phyloP scores from a whole-genome alignment of 2,888 invertebrate species.

The Saturnia japonica region DNA sequence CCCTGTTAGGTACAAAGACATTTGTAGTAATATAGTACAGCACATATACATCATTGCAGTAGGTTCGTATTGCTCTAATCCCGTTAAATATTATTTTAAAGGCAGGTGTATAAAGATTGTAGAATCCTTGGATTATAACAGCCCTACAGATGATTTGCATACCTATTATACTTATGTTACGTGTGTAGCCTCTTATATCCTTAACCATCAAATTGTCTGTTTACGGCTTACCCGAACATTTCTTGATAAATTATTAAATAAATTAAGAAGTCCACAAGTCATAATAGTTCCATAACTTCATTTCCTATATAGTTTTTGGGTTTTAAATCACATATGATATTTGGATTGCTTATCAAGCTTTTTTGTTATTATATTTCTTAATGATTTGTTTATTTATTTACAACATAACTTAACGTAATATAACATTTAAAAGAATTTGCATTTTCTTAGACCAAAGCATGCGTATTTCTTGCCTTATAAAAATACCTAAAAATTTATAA shows the following conservation, averaged over 20 bases:
- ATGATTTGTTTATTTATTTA: too few relatives aligned
- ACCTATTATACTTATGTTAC: not conserved
- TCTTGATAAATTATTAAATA: conserved; percentile 3
- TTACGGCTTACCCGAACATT: conserved; percentile 2
- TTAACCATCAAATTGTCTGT: conserved; percentile 12
- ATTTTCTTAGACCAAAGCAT: too few relatives aligned
- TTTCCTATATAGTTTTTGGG: not conserved
- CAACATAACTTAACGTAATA: too few relatives aligned
- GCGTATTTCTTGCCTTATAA: too few relatives aligned
- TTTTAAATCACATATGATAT: not conserved
- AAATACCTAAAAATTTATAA: too few relatives aligned
- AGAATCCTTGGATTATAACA: not conserved
- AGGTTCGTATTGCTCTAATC: too few relatives aligned
- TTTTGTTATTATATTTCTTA: too few relatives aligned
- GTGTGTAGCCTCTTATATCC: not conserved
- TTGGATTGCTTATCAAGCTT: too few relatives aligned
- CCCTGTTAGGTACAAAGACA: too few relatives aligned
- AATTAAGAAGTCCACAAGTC: not conserved
- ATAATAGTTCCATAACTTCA: not conserved
- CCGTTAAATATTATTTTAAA: not conserved
- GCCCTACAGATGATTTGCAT: conserved; percentile 12
- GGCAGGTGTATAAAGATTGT: not conserved
- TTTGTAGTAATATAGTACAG: too few relatives aligned
- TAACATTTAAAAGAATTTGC: too few relatives aligned
- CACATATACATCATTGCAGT: too few relatives aligned